Conservation (phyloP, 2,797 vertebrate species). For the Myotis daubentonii region DNA sequence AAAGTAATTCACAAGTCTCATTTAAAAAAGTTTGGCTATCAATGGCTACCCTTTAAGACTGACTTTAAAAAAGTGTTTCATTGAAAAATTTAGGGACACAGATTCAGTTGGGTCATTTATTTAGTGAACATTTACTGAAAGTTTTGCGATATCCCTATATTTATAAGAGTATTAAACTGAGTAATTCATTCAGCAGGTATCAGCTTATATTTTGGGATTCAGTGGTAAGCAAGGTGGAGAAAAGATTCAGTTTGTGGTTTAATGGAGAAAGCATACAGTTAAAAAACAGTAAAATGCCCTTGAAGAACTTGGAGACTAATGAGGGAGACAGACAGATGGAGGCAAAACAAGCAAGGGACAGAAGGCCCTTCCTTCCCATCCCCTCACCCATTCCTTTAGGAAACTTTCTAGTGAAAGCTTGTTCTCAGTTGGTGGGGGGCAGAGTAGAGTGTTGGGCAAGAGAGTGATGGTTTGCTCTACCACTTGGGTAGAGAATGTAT, state of each 20-base stretch:
- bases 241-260: not conserved
- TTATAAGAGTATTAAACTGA: not conserved
- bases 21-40: not conserved
- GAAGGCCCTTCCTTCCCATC: not conserved
- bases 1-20: not conserved
- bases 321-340: not conserved
- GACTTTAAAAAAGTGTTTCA: not conserved
- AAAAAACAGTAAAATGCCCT: not conserved
- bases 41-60: not conserved
- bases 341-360: not conserved
- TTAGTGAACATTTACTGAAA: constrained; percentile 10
- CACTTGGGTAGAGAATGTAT: not conserved
- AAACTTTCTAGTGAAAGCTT: not conserved
- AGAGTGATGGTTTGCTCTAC: not conserved
- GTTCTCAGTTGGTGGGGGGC: not conserved
- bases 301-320: not conserved
- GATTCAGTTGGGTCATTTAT: not conserved
- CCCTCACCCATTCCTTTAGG: not conserved
- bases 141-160: not conserved
- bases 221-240: not conserved
- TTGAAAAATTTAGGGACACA: not conserved
- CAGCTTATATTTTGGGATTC: not conserved
- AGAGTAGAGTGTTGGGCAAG: not conserved
- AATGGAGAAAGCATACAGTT: not conserved
- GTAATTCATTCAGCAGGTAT: not conserved